These are phyloP conservation scores for Lineus longissimus DNA, from an alignment of 1,140 invertebrate species.

Conservation along the genomic window DNA sequence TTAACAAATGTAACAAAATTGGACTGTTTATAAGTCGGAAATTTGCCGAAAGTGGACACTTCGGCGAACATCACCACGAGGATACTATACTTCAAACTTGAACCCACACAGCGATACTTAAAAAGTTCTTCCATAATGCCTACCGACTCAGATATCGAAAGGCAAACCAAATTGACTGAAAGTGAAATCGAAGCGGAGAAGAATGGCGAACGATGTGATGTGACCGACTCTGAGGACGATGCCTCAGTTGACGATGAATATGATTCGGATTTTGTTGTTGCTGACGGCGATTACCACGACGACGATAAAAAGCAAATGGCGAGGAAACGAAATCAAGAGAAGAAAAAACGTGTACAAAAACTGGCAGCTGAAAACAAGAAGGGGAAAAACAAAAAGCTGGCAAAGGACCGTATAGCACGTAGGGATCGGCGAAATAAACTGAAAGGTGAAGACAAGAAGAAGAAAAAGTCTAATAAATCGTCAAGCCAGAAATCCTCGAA, in stretches of 20 bases:
- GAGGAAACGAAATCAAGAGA: slow-evolving; percentile 1
- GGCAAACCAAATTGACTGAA: not conserved
- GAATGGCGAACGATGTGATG: not conserved
- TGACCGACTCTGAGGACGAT: slow-evolving; percentile 3
- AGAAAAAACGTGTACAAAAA: not conserved
- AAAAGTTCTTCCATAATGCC: not conserved
- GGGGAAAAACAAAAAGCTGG: not conserved
- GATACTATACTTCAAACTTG: not conserved
- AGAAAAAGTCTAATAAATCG: not conserved
- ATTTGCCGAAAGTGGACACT: not conserved
- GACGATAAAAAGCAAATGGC: slow-evolving; percentile 3
- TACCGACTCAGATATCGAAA: not conserved
- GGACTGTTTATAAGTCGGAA: not conserved
- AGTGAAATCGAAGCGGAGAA: not conserved
- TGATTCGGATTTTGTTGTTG: slow-evolving; percentile 1
- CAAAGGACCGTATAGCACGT: not conserved
- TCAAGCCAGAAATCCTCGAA: not conserved
- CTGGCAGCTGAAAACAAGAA: not conserved
- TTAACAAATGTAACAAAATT: not conserved
- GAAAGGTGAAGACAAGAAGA: not conserved
- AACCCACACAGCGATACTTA: not conserved
- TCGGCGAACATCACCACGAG: not conserved
- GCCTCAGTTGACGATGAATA: not conserved
- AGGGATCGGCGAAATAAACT: slow-evolving; percentile 5
- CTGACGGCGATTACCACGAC: not conserved